Base-by-base conservation (phyloP, 2,888 invertebrate species). In the Aplocera efformata region DNA sequence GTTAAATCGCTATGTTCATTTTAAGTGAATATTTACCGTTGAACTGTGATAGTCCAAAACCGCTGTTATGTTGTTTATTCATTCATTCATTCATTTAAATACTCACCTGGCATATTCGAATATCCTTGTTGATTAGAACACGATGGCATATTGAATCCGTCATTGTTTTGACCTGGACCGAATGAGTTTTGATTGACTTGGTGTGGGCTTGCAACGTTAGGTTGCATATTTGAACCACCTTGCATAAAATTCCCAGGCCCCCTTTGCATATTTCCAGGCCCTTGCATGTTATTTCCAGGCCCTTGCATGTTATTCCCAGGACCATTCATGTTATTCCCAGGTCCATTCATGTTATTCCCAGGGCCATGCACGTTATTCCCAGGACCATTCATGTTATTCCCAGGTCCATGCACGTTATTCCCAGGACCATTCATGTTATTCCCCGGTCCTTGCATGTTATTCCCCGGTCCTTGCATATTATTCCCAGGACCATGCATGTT, bases 261-360 rank as follows among this genome's bases (percentile, higher is more conserved):
- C 4, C 28, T n/a, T 26, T 42, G 42, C 32, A 42, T 39, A 13
- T 42, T 38, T 7, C 10, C 9, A 11, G 8, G 7, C 6, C 30
- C 30, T 7, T 17, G 32, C 22, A 32, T 31, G 3, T 29, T 29
- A 20, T 29, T 29, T 9, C 11, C 7, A 7, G 29, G 9, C n/a
- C 17, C 20, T 36, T 24, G 30, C 10, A 24, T n/a, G n/a, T n/a
- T n/a, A n/a, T n/a, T n/a, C n/a, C n/a, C n/a, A n/a, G n/a, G n/a
- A n/a, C n/a, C n/a, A n/a, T n/a, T n/a, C n/a, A n/a, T n/a, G n/a
- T n/a, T 10, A 26, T 31, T 37, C 20, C 11, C 9, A 21, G 25
- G 7, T n/a, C 20, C 30, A 26, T 8, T 17, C 37, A 30, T 37
- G 10, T 29, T 29, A 8, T 29, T 17, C 8, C 7, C 3, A 17